Evolutionary conservation across 2,888 invertebrate genomes (phyloP).

Genomic region (Orchesellides sinensis): DNA sequence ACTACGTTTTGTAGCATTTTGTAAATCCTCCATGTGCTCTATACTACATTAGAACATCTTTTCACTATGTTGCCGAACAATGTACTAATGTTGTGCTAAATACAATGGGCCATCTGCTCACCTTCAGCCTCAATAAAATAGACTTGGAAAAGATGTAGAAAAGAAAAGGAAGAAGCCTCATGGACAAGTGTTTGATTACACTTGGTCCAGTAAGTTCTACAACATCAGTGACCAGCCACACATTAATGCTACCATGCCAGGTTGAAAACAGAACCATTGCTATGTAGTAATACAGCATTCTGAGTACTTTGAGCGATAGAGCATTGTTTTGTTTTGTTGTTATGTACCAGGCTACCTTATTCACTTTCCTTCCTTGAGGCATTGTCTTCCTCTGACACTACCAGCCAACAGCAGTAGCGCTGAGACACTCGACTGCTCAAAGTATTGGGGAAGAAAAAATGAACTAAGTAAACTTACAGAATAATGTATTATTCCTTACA

Average conservation of each 20-base stretch:
- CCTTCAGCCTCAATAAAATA: background rate
- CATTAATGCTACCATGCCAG: background rate
- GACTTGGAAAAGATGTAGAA: background rate
- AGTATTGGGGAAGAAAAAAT: background rate
- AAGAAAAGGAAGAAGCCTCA: background rate
- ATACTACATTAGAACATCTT: too few species aligned
- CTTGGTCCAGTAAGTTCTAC: slow-evolving; percentile 38
- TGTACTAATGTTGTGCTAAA: slow-evolving; percentile 2
- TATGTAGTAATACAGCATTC: background rate
- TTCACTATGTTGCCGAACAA: too few species aligned
- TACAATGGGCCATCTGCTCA: slow-evolving; percentile 19
- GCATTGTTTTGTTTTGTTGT: background rate
- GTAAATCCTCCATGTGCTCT: too few species aligned
- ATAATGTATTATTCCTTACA: slow-evolving; percentile 10
- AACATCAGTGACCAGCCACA: background rate
- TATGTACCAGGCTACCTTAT: background rate
- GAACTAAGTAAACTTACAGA: slow-evolving; percentile 20
- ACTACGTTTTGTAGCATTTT: background rate
- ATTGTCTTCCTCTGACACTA: slow-evolving; percentile 7
- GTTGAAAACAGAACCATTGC: background rate
- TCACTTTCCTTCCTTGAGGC: slow-evolving; percentile 13
- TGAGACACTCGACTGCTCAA: background rate
- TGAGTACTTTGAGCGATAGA: background rate
- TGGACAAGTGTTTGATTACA: slow-evolving; percentile 36
- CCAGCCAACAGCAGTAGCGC: background rate